Conservation (phyloP, 1,140 invertebrate genomes). For the Pogonomyrmex californicus region DNA sequence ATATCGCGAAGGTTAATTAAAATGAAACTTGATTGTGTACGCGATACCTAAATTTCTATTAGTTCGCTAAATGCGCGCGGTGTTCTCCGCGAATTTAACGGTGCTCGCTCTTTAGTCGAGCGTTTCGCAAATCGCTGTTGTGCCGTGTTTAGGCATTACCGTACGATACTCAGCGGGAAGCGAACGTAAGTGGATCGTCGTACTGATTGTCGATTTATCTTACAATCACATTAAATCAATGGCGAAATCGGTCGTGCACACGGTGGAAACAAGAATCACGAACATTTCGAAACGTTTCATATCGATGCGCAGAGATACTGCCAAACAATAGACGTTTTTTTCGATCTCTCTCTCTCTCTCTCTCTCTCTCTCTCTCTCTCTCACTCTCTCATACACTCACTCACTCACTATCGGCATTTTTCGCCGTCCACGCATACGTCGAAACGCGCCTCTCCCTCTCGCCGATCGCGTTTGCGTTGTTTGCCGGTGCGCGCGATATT, state of each 20-base stretch:
- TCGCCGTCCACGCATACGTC: slow-evolving; percentile 47
- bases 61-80: neutral
- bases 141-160: neutral
- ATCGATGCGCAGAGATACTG: slow-evolving; percentile 48
- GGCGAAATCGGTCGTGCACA: slow-evolving; percentile 46
- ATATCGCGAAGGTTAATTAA: slow-evolving; percentile 1
- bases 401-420: slow-evolving; percentile 47
- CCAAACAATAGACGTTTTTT: slow-evolving; percentile 47
- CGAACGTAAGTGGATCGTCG: slow-evolving; percentile 38
- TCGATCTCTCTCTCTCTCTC: neutral
- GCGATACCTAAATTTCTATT: neutral
- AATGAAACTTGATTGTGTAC: slow-evolving; percentile 13
- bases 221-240: slow-evolving; percentile 46
- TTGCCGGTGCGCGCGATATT: slow-evolving; percentile 63
- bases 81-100: neutral
- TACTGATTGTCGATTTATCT: slow-evolving; percentile 43
- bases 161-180: slow-evolving; percentile 5
- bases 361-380: neutral
- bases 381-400: too few species aligned
- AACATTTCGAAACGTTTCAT: slow-evolving; percentile 58
- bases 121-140: neutral
- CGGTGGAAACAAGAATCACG: slow-evolving; percentile 12
- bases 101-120: neutral
- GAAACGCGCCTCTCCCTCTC: slow-evolving; percentile 49
- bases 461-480: slow-evolving; percentile 55